Evolutionary conservation across 2,888 invertebrate species (phyloP), one percentile per base, ranked within the genome.

Genomic region (Abrostola tripartita): DNA sequence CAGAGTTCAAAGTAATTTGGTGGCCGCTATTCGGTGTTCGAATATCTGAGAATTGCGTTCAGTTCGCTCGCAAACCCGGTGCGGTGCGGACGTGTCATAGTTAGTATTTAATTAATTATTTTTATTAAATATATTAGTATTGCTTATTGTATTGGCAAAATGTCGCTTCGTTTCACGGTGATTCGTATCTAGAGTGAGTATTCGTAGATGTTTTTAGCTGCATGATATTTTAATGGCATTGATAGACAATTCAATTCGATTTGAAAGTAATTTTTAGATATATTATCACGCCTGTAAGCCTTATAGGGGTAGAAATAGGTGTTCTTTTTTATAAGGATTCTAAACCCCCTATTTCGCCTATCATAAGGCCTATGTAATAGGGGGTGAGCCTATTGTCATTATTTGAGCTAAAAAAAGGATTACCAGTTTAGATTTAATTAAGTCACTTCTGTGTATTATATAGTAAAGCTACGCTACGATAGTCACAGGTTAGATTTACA

Each of bases 101-200:
- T 74, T 66, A 74, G 74, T 65, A 74, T 61, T 69, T 52, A 53
- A n/a, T 65, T 50, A 56, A 61, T 73, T 65, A 61, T 60, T 76
- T 62, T 74, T 67, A 66, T 70, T 58, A 61, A 47, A 63, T 59
- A 57, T 58, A 63, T 63, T 64, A 42, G 62, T 47, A 73, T 74
- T 71, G 73, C 66, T 68, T 69, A 59, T 75, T 61, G 52, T 24
- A 50, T 40, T 49, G 8, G 37, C 66, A 78, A 68, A 69, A 86
- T 81, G 82, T 83, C 65, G 78, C 74, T 76, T 76, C 83, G 85
- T 80, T 81, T 65, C 54, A 65, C 61, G 65, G 68, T 81, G 71
- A 74, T 64, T 62, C n/a, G 53, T 73, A 85, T 85, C 84, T 90
- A 89, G 82, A 83, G 91, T 91, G 68, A 91, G 91, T 89, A 81